Evolutionary conservation across 2,888 invertebrate genomes (phyloP), one percentile per base, ranked within the genome.

Genomic region (Aleiodes leptofemur): DNA sequence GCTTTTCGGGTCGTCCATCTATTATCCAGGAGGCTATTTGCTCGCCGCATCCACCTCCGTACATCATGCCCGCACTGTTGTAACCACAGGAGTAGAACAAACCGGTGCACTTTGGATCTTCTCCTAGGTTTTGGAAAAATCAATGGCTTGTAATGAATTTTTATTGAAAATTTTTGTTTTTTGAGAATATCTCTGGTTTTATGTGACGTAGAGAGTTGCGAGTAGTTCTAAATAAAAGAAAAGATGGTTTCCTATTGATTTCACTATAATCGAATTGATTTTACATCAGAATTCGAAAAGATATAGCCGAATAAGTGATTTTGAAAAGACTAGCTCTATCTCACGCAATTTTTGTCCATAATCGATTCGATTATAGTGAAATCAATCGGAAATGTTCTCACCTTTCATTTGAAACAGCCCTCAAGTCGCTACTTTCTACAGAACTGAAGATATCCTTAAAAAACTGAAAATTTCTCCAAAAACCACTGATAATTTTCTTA

Each of bases 31-130:
- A 92, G 0, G 97, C 96, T 84, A 96, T 92, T 90, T 97, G 95
- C 85, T 96, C 93, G 0, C 94, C 96, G 81, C 95, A 95, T 0
- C 97, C 97, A 8, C 96, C 96, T 11, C 96, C 96, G 82, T 96
- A 93, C 95, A 96, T 96, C 94, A 98, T 96, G 0, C 97, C 97
- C 0, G 96, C 94, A 0, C 97, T 97, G 87, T 97, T 98, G 89
- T 96, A 97, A 0, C 96, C 97, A 85, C 95, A 96, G 78, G 94
- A 95, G 86, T 97, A 95, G 87, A 94, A 97, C 34, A 97, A 91
- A 13, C 97, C 97, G 90, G 81, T 77, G 74, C 89, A 87, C 16
- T 88, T 83, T 6, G 90, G 90, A 81, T 90, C 90, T 79, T 90
- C 90, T 34, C 90, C 90, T 90, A 53, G 31, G 11, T 14, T 11